Base-by-base conservation (phyloP, 2,888 invertebrate species). In the Macrophya annulata region DNA sequence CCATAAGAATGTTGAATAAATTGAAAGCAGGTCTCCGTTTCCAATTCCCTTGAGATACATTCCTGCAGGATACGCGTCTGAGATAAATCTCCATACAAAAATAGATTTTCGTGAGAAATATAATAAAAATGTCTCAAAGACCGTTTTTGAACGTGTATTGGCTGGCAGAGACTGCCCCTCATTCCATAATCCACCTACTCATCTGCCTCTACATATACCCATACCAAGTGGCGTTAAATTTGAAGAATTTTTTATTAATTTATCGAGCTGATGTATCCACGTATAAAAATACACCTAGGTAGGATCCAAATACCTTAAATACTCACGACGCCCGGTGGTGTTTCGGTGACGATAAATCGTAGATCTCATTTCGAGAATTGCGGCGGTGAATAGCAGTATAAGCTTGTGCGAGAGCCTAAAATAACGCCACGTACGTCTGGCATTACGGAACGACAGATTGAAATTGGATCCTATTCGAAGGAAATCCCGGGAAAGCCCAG, bases 401-500 rank as follows among this genome's bases (percentile, higher is more conserved):
- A 65, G 51, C 81, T 79, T 31, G 40, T 62, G 31, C 25, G 21
- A 81, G 62, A 31, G 17, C 81, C 81, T 81, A 40, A 81, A 81
- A 81, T 81, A 81, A 81, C 81, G 81, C 62, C 62, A 81, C 81
- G 81, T 81, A 81, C 81, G 62, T 81, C 15, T 68, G 87, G 84
- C 86, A 88, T 86, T 86, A 88, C 83, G 86, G 87, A 86, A 86
- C 87, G 86, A 87, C 86, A 88, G 87, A 74, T 81, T 88, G 89
- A 89, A 89, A 89, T 89, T 89, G 89, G 89, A 88, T 89, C 89
- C 87, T 86, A 86, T 62, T 81, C 62, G 81, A 43, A 81, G 62
- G 21, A 81, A 81, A 81, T 81, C 81, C 81, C 81, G 25, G 77
- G 81, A 62, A 81, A 81, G 25, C 81, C 62, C 43, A 51, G 40